Evolutionary conservation across 2,888 invertebrate species (phyloP), one percentile per base, ranked within the genome.

Genomic region (Rhodophaea formosa): DNA sequence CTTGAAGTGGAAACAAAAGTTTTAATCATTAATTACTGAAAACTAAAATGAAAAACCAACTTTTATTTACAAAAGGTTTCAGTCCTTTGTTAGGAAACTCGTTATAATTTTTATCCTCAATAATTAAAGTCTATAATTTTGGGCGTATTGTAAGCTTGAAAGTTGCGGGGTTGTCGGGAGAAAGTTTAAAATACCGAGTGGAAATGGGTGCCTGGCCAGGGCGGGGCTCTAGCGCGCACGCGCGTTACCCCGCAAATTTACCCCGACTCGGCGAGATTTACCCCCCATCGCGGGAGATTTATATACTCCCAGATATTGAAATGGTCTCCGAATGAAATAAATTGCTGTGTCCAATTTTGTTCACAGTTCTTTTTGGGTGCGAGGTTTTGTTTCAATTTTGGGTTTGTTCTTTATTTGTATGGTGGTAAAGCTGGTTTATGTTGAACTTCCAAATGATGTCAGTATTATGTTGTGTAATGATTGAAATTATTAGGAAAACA

Each of bases 211-310:
- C 70, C 82, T 78, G 85, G 86, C 80, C 80, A 81, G 88, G 88
- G 89, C 82, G 88, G 84, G 84, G 87, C 85, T 75, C 64, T 53
- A 39, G 14, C 67, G 69, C 88, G 88, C 89, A 79, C 82, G 87
- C 88, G 88, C 70, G 58, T 51, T 43, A 55, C 43, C 14, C 57
- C 44, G 63, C 62, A 23, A 56, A 42, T 49, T 56, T 42, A 47
- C 49, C 56, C 39, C 23, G 29, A 56, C 49, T 8, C 14, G 29
- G 49, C 15, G 23, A 43, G 42, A 56, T 56, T 49, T 56, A 56
- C 56, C 56, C 56, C 49, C 43, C 42, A 56, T 49, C 29, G 49
- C 8, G 56, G 56, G 47, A 56, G 49, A 56, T 56, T 49, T 56
- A 49, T 56, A 14, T 42, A 56, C 47, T 49, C 7, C 15, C 29